These are phyloP conservation scores for Argopecten irradians DNA, from an alignment of 1,140 invertebrate genomes.

Conservation along the genomic window DNA sequence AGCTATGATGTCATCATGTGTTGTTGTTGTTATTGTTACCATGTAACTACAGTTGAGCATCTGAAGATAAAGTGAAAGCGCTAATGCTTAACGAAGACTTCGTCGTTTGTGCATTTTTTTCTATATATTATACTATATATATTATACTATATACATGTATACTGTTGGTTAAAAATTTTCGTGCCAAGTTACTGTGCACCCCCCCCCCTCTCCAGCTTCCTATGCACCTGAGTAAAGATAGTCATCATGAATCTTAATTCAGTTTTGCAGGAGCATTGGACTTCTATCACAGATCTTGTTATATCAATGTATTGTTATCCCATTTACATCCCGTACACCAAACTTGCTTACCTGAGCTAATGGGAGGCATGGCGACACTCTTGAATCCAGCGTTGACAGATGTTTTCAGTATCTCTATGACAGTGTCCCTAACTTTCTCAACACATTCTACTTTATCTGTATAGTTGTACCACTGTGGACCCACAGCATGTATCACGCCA, in stretches of 20 bases:
- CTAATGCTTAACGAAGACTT: too few relatives aligned
- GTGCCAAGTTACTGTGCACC: neutral
- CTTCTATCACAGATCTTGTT: neutral
- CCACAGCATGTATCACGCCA: constrained; percentile 43
- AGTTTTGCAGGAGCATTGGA: neutral
- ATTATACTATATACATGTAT: too few relatives aligned
- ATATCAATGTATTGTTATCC: neutral
- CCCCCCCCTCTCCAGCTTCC: neutral
- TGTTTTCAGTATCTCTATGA: constrained; percentile 6
- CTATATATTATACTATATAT: too few relatives aligned
- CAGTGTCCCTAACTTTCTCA: neutral
- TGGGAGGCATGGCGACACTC: constrained; percentile 28
- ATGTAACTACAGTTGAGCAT: too few relatives aligned
- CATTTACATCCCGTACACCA: neutral
- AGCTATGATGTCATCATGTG: too few relatives aligned
- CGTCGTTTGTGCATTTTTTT: too few relatives aligned
- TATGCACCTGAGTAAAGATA: too few relatives aligned
- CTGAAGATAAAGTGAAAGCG: too few relatives aligned
- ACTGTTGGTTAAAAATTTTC: too few relatives aligned
- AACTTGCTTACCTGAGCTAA: constrained; percentile 25
- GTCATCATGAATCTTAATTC: neutral
- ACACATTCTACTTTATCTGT: constrained; percentile 31
- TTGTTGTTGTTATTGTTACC: too few relatives aligned
- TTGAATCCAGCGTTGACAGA: neutral
- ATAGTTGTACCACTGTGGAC: constrained; percentile 32